Conservation (phyloP, 2,113 vertebrate species). For the Sylvietta virens region DNA sequence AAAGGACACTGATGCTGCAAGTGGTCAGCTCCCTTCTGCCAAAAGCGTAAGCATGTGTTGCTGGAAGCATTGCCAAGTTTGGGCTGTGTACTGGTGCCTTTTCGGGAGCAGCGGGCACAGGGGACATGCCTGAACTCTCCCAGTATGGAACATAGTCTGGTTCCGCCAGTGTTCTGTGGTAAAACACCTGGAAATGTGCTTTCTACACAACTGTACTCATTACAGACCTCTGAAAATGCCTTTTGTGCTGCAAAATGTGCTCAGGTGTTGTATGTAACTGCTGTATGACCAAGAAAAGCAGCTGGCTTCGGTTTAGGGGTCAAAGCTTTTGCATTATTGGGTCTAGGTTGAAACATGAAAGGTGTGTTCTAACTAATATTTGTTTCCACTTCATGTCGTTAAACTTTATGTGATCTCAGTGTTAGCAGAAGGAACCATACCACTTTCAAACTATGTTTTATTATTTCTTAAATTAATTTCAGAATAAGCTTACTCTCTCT, state of each 20-base stretch:
- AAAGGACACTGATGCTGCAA: conserved; percentile 45
- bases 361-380: background rate
- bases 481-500: background rate
- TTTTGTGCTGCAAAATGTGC: background rate
- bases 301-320: background rate
- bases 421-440: background rate
- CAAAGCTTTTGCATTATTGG: background rate
- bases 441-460: background rate
- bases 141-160: accelerated
- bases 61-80: conserved; percentile 30
- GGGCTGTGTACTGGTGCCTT: background rate
- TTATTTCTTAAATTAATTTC: background rate
- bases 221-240: background rate
- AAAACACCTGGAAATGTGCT: background rate
- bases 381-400: background rate
- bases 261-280: background rate
- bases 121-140: background rate
- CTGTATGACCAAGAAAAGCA: background rate
- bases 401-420: background rate
- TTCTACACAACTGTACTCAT: background rate
- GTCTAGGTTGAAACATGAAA: background rate
- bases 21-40: conserved; percentile 32
- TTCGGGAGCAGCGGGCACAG: background rate
- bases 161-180: background rate
- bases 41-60: conserved; percentile 53